These are phyloP conservation scores for Panthera uncia DNA, from an alignment of 2,113 vertebrate genomes.

Conservation along the genomic window DNA sequence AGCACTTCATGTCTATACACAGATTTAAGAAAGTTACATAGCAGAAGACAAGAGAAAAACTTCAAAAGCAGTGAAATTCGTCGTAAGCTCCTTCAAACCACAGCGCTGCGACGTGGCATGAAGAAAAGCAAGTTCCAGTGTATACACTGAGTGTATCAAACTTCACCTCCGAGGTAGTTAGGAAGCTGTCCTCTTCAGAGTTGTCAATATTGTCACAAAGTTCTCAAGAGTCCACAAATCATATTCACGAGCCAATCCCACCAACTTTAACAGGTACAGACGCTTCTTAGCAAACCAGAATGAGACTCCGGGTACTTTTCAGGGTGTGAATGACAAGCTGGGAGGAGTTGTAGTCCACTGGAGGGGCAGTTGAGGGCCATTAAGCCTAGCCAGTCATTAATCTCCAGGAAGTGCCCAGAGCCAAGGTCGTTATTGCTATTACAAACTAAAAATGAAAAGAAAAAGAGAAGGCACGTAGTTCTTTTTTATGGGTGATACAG, in stretches of 20 bases:
- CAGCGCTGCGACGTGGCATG: neutral
- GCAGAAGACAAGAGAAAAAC: neutral
- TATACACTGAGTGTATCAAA: neutral
- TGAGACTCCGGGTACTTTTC: slow-evolving; percentile 17
- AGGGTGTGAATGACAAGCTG: slow-evolving; percentile 46
- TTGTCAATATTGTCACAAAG: slow-evolving; percentile 43
- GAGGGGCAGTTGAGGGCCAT: neutral
- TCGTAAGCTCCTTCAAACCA: neutral
- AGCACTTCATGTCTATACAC: neutral
- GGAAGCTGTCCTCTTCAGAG: neutral
- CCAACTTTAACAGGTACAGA: slow-evolving; percentile 19
- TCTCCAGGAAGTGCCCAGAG: slow-evolving; percentile 64
- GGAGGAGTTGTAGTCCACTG: slow-evolving; percentile 56
- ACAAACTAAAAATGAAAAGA: slow-evolving; percentile 68
- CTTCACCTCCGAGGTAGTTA: neutral
- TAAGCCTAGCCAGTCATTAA: slow-evolving; percentile 66
- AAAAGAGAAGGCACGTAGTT: slow-evolving; percentile 18
- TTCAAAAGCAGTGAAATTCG: neutral
- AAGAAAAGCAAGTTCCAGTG: neutral
- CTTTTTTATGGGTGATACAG: slow-evolving; percentile 72
- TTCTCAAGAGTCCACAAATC: slow-evolving; percentile 59
- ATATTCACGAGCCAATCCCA: slow-evolving; percentile 29
- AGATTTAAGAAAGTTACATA: neutral
- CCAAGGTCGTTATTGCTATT: slow-evolving; percentile 69
- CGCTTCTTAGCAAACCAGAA: slow-evolving; percentile 37